phyloP scores from a whole-genome alignment of 2,113 vertebrate genomes.

The Eulemur macaco region DNA sequence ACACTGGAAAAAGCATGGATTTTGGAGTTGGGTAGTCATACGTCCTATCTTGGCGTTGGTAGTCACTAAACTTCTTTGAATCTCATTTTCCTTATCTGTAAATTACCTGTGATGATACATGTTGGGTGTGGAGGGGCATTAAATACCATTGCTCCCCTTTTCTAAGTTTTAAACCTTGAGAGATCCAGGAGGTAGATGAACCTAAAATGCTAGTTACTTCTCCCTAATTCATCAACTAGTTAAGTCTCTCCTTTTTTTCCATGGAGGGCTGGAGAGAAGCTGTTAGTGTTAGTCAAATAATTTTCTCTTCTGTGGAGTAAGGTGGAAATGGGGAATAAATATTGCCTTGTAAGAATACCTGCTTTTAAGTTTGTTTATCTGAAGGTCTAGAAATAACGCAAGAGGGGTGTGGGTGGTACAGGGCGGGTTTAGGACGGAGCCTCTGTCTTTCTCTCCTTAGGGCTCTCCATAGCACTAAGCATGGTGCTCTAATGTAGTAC shows the following conservation, averaged over 20 bases:
- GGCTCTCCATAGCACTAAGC: neutral
- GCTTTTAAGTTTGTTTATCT: neutral
- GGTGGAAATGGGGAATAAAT: neutral
- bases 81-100: neutral
- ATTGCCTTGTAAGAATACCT: neutral
- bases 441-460: neutral
- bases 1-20: neutral
- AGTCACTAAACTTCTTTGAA: neutral
- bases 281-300: neutral
- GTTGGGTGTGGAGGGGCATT: neutral
- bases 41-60: neutral
- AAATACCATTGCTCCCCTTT: neutral
- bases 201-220: neutral
- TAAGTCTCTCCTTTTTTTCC: neutral
- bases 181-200: neutral
- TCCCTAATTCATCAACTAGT: neutral
- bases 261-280: neutral
- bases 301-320: neutral
- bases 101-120: neutral
- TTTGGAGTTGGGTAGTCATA: neutral
- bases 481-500: neutral
- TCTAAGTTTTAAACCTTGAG: neutral
- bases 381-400: neutral
- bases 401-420: too few species aligned
- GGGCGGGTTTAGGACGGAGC: neutral